Evolutionary conservation across 1,140 invertebrate species (phyloP).

Genomic region (Aphaenogaster floridana): DNA sequence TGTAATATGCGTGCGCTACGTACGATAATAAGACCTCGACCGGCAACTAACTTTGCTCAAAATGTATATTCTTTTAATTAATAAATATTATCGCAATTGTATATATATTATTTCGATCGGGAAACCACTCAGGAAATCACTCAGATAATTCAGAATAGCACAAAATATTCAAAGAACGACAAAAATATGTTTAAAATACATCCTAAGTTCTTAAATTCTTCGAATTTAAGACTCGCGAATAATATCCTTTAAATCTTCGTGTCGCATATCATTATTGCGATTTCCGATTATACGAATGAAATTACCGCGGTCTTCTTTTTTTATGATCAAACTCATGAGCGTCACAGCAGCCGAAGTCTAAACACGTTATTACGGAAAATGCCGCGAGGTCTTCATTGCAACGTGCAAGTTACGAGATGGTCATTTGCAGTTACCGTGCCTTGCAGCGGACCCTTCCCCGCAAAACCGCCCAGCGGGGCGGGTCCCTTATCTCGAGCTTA

Average conservation of each 20-base stretch:
- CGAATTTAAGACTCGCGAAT: background rate
- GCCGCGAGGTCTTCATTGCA: conserved; percentile 48
- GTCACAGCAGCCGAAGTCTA: background rate
- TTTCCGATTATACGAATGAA: background rate
- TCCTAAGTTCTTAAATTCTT: background rate
- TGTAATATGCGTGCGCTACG: background rate
- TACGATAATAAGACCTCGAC: background rate
- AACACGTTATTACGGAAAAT: conserved; percentile 44
- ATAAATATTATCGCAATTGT: conserved; percentile 8
- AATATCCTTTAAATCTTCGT: background rate
- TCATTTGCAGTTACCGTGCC: conserved; percentile 36
- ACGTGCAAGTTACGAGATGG: conserved; percentile 46
- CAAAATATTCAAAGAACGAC: background rate
- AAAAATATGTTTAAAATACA: background rate
- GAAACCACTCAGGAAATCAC: background rate
- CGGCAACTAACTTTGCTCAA: background rate
- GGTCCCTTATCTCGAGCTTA: conserved; percentile 62
- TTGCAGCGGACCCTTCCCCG: conserved; percentile 36
- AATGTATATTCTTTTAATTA: conserved; percentile 1
- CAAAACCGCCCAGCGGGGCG: conserved; percentile 65
- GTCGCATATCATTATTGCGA: no score
- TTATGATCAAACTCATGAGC: background rate
- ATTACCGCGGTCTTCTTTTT: conserved; percentile 1
- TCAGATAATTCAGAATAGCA: background rate
- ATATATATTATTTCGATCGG: background rate